Base-by-base conservation (phyloP, 2,888 invertebrate species). In the Colostygia pectinataria region DNA sequence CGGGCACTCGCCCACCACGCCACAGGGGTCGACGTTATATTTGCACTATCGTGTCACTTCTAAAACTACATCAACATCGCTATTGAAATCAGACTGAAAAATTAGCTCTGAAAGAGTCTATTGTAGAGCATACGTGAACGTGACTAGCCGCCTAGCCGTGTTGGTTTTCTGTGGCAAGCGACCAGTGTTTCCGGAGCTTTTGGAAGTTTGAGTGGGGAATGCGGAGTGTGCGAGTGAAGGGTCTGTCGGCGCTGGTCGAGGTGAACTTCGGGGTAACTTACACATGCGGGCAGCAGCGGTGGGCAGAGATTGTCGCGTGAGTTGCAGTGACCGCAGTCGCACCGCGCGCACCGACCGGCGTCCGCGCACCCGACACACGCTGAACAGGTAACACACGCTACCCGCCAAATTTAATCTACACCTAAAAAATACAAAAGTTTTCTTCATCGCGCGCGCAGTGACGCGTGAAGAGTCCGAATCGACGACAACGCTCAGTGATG, bases 341-440 rank as follows among this genome's bases (percentile, higher is more conserved):
- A 69, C 68, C 68, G 74, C 77, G 85, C 83, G 75, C 86, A 79
- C 81, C 84, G 82, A 68, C 72, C 80, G 80, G 74, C 80, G 77
- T 74, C 77, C 77, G 85, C 88, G 87, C 74, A 77, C 70, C 68
- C 69, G 71, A 79, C 83, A 77, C 82, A 83, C 80, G 80, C 73
- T 74, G 74, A 64, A 20, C 34, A 82, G 78, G 82, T 84, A 77
- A 85, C 86, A 80, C 83, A 87, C 78, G 62, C 71, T 77, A 79
- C 83, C 87, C 87, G 87, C 88, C 82, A 79, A 67, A 67, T 85
- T 87, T 77, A 79, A 69, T 71, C 62, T 57, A 55, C 63, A 65
- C 57, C 53, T 50, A 59, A 73, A 73, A 74, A 71, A 71, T 71
- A 74, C 69, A 53, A 49, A 43, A 39, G 41, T 46, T 45, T 73